These are phyloP conservation scores for Alca torda DNA, from an alignment of 2,797 vertebrate species.

Conservation along the genomic window DNA sequence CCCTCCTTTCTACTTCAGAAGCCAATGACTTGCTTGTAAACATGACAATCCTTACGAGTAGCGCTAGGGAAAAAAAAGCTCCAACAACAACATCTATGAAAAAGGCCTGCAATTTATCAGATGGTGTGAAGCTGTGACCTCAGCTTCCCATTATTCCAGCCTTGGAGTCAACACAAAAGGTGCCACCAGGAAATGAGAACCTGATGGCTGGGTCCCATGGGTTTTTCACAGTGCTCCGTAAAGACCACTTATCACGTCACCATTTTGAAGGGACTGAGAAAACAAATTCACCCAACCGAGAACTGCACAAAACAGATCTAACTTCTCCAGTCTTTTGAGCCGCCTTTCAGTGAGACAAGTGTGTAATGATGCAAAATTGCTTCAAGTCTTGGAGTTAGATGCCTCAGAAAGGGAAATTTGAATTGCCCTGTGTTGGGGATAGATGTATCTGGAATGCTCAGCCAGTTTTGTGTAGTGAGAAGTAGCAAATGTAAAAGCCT, in stretches of 20 bases:
- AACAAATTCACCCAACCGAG: background rate
- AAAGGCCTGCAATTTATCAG: conserved; percentile 7
- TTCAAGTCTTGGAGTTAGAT: background rate
- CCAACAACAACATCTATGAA: background rate
- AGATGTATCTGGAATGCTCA: background rate
- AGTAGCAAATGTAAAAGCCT: background rate
- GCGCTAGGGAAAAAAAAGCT: background rate
- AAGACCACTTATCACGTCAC: background rate
- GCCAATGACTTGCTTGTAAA: conserved; percentile 34
- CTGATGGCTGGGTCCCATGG: background rate
- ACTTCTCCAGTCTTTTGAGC: background rate
- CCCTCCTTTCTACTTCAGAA: conserved; percentile 1
- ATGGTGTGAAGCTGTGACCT: background rate
- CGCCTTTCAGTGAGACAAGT: background rate
- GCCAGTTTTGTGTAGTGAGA: background rate
- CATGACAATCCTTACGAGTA: background rate
- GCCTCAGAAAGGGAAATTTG: background rate
- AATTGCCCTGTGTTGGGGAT: background rate
- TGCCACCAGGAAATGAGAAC: background rate
- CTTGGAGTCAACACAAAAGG: background rate
- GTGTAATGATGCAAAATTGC: background rate
- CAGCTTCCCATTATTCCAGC: conserved; percentile 3
- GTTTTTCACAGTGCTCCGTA: background rate
- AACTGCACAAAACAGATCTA: background rate
- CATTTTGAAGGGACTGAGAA: background rate